Evolutionary conservation across 2,888 invertebrate species (phyloP), one percentile per base, ranked within the genome.

Genomic region (Troilus luridus): DNA sequence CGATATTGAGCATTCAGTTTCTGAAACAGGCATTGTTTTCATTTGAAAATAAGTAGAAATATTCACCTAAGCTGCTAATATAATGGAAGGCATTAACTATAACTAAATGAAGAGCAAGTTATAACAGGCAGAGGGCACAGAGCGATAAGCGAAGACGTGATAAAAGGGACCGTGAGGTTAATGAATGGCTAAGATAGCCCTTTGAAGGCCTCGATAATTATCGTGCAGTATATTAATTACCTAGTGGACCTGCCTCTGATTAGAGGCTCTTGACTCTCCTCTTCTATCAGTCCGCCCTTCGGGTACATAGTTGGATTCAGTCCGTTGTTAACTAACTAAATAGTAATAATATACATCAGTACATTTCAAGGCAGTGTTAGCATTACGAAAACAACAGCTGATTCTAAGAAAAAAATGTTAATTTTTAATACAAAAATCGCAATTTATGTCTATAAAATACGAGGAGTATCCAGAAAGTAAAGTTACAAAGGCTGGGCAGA

Each of bases 81-180:
- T 0, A 6, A 24, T 1, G 14, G 12, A 27, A 12, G 7, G 0
- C 14, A 67, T 67, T 14, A 67, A 67, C 24, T 12, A 67, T 27
- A 24, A 67, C 64, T 24, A 24, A 77, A 77, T 77, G 5, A 77
- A 77, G 14, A 72, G 12, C 72, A 77, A 77, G 72, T 85, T 21
- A 85, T 56, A n/a, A 21, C 10, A 21, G n/a, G 5, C 7, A 54
- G 2, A 21, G 56, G n/a, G 21, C 21, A 56, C 17, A 58, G n/a
- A 56, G 56, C 85, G 85, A 85, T 85, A 85, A 85, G 85, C 56
- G 56, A 85, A 85, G 85, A 85, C n/a, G 56, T 56, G 85, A 85
- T 85, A 85, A 56, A 77, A 85, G 85, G 85, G 56, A n/a, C n/a
- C 85, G 85, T 12, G 85, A 85, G 85, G 85, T 85, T 85, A 85